Conservation (phyloP, 2,113 vertebrate genomes). For the Microcebus griseorufus region DNA sequence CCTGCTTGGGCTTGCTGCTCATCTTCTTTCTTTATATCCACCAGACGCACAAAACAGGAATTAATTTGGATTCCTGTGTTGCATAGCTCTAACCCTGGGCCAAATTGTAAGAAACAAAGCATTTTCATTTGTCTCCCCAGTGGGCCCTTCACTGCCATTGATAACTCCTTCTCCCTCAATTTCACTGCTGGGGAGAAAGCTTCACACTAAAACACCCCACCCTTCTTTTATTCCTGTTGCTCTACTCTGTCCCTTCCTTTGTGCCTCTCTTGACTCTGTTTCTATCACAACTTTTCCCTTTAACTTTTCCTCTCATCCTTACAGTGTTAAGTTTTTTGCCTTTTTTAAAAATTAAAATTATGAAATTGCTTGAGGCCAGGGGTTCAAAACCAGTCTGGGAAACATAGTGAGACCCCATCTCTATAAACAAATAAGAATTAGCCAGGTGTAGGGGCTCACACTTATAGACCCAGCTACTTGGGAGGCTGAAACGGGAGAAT, state of each 20-base stretch:
- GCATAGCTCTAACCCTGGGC: background rate
- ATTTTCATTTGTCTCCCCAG: background rate
- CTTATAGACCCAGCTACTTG: no score
- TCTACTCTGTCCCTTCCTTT: background rate
- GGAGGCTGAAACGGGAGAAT: no score
- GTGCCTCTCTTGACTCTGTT: background rate
- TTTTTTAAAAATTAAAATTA: background rate
- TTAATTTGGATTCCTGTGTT: background rate
- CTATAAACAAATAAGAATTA: no score
- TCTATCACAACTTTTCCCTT: background rate
- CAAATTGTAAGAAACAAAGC: background rate
- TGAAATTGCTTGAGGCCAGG: no score
- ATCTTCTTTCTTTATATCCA: conserved; percentile 60
- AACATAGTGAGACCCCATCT: no score
- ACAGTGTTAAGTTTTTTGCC: background rate
- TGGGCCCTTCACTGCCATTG: background rate
- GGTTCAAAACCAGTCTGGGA: no score
- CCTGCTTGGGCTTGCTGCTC: background rate
- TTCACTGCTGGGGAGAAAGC: background rate
- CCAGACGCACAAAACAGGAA: background rate
- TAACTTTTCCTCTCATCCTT: background rate
- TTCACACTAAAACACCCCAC: no score
- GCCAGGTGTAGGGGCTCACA: no score
- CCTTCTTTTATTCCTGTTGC: background rate
- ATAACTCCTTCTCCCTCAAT: background rate